Base-by-base conservation (phyloP, 2,797 vertebrate species). In the Protonibea diacanthus region DNA sequence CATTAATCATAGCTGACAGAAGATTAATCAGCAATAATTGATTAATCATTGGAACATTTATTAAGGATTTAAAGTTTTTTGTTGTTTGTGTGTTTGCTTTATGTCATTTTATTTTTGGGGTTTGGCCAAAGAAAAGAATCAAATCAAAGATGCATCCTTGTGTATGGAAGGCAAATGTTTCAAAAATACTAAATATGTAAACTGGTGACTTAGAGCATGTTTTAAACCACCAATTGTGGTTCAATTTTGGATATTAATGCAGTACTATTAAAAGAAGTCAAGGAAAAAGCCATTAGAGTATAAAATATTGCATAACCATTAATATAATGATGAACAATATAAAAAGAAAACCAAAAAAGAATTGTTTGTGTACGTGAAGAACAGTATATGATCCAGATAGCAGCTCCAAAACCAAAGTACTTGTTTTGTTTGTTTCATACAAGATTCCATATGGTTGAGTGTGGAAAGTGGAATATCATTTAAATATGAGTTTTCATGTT, bases 401-500 rank as follows among this genome's bases (percentile, higher is more conserved):
- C 6, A 56, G 63, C 65, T 15, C 29, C 29, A 17, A 66, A 66
- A 11, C 25, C 14, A 44, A 21, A 18, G 15, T 13, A 29, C 12
- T 6, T 20, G 42, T 67, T 40, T 71, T 18, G 33, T 57, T 67
- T 7, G 27, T 63, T 29, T 48, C 13, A 23, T 29, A 17, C 15
- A n/a, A 21, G 15, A 69, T 38, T 53, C 49, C 56, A 25, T n/a
- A 20, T 62, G 48, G 4, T 48, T n/a, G 15, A 25, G 17, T 44
- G 4, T 14, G 21, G 38, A 18, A 25, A 25, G 18, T 38, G 27
- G 23, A 58, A n/a, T 8, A 63, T 14, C 18, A 38, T 40, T 40
- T 10, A 38, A 60, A 23, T 25, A 20, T 53, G 23, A 47, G 17
- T 65, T 47, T n/a, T 21, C 3, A 72, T 78, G 52, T 56, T 55